phyloP scores from a whole-genome alignment of 2,113 vertebrate species.

The Balaenoptera acutorostrata region DNA sequence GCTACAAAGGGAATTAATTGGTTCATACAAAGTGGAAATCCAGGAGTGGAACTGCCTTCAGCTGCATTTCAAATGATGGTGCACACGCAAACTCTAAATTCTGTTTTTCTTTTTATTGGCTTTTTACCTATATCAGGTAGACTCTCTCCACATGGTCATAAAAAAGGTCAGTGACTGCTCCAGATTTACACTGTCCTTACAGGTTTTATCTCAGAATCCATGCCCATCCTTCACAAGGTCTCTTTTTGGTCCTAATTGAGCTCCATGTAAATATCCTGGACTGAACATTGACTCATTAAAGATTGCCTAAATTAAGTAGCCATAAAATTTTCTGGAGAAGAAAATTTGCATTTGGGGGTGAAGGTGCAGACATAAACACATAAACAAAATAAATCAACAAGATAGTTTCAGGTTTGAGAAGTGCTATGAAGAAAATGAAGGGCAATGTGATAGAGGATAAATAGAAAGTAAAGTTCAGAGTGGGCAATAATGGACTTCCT shows the following conservation, averaged over 20 bases:
- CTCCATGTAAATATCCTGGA: not conserved
- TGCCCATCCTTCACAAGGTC: not conserved
- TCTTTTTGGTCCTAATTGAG: not conserved
- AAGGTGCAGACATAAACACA: not conserved
- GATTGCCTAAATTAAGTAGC: not conserved
- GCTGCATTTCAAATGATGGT: not conserved
- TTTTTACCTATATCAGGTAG: not conserved
- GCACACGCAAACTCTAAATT: not conserved
- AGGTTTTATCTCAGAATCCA: not conserved
- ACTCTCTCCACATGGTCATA: not conserved
- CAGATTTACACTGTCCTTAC: not conserved
- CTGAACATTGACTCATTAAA: not conserved
- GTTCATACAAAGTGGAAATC: not conserved
- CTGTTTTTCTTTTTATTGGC: not conserved
- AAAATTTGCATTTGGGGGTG: not conserved
- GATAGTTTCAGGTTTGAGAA: not conserved
- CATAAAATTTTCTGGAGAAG: not conserved
- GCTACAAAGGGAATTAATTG: not conserved
- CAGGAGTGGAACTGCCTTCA: not conserved
- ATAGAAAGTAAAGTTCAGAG: not conserved
- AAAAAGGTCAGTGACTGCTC: not conserved
- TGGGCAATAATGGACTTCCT: not conserved
- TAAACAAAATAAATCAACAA: not conserved
- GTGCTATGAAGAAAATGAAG: not conserved
- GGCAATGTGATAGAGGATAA: not conserved